Evolutionary conservation across 2,888 invertebrate genomes (phyloP), one percentile per base, ranked within the genome.

Genomic region (Pseudanteris insignis): DNA sequence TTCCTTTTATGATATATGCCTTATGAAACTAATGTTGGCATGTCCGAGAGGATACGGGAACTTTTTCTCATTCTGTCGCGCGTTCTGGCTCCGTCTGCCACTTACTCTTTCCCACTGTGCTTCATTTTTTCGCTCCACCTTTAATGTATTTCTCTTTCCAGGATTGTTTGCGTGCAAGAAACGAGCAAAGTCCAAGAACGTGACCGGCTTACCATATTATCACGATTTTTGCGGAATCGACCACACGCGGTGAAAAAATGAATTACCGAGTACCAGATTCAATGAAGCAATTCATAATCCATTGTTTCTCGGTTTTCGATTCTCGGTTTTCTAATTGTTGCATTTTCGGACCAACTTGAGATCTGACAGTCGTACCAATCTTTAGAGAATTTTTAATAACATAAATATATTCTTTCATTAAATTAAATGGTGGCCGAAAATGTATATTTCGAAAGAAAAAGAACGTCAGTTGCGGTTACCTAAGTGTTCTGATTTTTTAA

Each of bases 81-180:
- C 18, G 18, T 33, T 36, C 51, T 44, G 41, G 14, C 47, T 24
- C 33, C 4, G 24, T 10, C 47, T 10, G 11, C 7, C 24, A 30
- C 26, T 10, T 24, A 29, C 40, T 15, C 37, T 15, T 50, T 38
- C 44, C 40, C 54, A 58, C 36, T 28, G 55, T 37, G 37, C 33
- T 36, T 61, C 58, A 50, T 54, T 64, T 59, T 59, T 58, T 61
- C 60, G 48, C 18, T 46, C 10, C 40, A 40, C 40, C 36, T 40
- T 40, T 25, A 61, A 55, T 50, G 55, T 61, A 60, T 54, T 46
- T 60, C 53, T 60, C 51, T 60, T 60, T 60, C 54, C 53, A 48
- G 60, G 54, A 60, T 54, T 48, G 60, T 60, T 60, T 48, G 54
- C 60, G 60, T 60, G 60, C 60, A 48, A 60, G 60, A 54, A 60